Conservation (phyloP, 2,797 vertebrate species). For the Cossypha caffra region DNA sequence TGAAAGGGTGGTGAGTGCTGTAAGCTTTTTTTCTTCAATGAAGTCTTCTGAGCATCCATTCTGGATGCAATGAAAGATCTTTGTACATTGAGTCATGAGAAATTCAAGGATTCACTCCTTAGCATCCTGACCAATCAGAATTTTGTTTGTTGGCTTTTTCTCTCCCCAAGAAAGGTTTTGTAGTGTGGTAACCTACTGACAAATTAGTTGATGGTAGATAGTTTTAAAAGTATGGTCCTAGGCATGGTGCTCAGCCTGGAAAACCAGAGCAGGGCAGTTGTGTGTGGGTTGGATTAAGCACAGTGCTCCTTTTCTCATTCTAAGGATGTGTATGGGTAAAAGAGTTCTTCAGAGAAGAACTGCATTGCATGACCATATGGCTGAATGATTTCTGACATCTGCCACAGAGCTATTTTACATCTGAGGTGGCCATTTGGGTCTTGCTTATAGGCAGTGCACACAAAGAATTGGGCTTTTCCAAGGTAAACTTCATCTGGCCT, state of each 20-base stretch:
- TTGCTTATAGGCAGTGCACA: background rate
- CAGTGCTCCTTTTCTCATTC: fast-evolving
- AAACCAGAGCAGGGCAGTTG: background rate
- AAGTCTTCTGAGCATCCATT: background rate
- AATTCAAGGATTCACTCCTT: background rate
- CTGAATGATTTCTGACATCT: background rate
- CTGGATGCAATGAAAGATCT: background rate
- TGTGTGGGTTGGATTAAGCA: background rate
- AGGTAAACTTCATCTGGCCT: background rate
- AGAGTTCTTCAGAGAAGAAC: background rate
- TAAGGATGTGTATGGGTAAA: background rate
- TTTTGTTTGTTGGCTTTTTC: background rate
- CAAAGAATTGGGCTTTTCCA: background rate
- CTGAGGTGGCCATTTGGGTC: background rate
- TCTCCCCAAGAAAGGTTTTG: background rate
- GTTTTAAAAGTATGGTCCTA: background rate
- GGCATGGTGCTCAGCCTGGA: background rate
- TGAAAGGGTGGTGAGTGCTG: background rate
- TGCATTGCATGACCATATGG: fast-evolving
- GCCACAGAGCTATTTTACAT: background rate
- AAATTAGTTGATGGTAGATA: background rate
- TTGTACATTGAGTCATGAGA: background rate
- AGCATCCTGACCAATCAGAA: background rate
- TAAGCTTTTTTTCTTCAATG: background rate
- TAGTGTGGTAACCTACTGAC: background rate